Base-by-base conservation (phyloP, 2,888 invertebrate genomes). In the Neria commutata region DNA sequence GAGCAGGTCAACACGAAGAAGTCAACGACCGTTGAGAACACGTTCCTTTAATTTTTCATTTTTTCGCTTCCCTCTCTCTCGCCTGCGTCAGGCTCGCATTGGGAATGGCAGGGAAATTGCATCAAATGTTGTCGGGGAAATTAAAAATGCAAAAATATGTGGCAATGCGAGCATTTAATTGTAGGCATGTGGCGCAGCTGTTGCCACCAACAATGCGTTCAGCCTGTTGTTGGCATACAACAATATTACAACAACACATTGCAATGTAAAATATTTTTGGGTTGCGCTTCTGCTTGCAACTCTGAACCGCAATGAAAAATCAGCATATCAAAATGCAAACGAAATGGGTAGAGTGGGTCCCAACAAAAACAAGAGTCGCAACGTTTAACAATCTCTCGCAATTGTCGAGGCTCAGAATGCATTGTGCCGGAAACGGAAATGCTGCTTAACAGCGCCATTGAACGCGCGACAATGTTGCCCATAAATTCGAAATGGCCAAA, bases 401-500 rank as follows among this genome's bases (percentile, higher is more conserved):
- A 29, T 46, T 8, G 11, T 16, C 11, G 46, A 46, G 55, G 52
- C 11, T 23, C n/a, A 47, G 52, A 46, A 37, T 14, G n/a, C 40
- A 34, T 8, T 26, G 16, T 26, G 26, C 16, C 46, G 46, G 8
- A n/a, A 45, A 68, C 68, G 68, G 68, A 68, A 67, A 60, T 64
- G 65, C 64, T 62, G 62, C 63, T 49, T 40, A 33, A n/a, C 51
- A 55, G 23, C 54, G 56, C 29, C 53, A 48, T 47, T 48, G 45
- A 48, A 47, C 46, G 19, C 37, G 29, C n/a, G 53, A 53, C 68
- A 65, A 68, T 70, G 67, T 63, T 61, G 64, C 69, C 66, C 77
- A 77, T 76, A 76, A 76, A 76, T 76, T 77, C 70, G 71, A 73
- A 75, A 75, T 74, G 73, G 67, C 73, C 77, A 70, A 75, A 69